Evolutionary conservation across 2,888 invertebrate species (phyloP).

Genomic region (Nasonovia ribisnigri): DNA sequence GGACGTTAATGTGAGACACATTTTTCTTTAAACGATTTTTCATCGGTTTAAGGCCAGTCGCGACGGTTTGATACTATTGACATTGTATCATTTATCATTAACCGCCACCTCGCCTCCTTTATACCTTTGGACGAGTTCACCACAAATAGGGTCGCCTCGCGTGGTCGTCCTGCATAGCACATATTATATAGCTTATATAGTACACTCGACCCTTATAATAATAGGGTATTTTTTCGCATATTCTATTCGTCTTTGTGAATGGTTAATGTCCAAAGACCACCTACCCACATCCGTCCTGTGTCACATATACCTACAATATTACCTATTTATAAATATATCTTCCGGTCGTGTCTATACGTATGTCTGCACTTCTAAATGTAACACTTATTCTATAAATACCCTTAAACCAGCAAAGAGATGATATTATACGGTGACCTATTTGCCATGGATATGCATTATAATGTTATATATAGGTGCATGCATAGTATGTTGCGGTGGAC

Average conservation of each 20-base stretch:
- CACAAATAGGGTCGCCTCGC: conserved; percentile 20
- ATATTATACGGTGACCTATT: background rate
- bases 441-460: background rate
- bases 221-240: conserved; percentile 34
- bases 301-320: background rate
- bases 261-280: conserved; percentile 16
- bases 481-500: background rate
- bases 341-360: background rate
- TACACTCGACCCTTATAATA: conserved; percentile 27
- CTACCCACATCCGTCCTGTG: background rate
- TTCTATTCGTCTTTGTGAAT: conserved; percentile 32
- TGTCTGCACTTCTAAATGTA: background rate
- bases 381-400: background rate
- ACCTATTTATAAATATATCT: too few relatives aligned
- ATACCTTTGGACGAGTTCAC: background rate
- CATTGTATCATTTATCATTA: conserved; percentile 41
- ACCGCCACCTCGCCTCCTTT: background rate
- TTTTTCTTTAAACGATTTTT: conserved; percentile 9
- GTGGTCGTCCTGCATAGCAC: background rate
- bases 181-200: background rate
- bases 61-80: conserved; percentile 22
- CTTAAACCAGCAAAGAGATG: background rate
- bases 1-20: background rate
- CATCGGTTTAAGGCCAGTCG: background rate
- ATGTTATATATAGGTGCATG: background rate